Conservation (phyloP, 2,888 invertebrate species). For the Meganola albula region DNA sequence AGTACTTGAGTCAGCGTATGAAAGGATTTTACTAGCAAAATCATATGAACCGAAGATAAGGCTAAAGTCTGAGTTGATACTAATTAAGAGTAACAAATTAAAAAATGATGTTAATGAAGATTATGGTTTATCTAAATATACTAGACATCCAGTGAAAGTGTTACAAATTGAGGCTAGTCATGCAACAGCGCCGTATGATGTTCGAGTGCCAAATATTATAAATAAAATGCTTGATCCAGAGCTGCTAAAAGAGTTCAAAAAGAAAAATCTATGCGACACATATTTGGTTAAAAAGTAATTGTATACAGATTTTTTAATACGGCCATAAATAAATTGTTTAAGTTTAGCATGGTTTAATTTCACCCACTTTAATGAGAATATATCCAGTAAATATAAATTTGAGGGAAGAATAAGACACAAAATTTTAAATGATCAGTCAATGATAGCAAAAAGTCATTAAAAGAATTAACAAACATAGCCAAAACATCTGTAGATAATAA, state of each 20-base stretch:
- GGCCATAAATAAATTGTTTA: slow-evolving; percentile 16
- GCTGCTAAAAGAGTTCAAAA: slow-evolving; percentile 33
- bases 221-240: slow-evolving; percentile 33
- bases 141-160: slow-evolving; percentile 34
- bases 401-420: too few relatives aligned
- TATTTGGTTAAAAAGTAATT: slow-evolving; percentile 20
- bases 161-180: slow-evolving; percentile 35
- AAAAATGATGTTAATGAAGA: slow-evolving; percentile 29
- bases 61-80: slow-evolving; percentile 40
- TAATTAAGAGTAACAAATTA: slow-evolving; percentile 37
- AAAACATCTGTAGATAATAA: too few relatives aligned
- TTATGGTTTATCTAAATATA: slow-evolving; percentile 42
- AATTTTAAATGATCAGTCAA: too few relatives aligned
- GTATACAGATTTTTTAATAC: slow-evolving; percentile 13
- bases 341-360: too few relatives aligned
- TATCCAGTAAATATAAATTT: too few relatives aligned
- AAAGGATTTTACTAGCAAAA: slow-evolving; percentile 32
- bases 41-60: slow-evolving; percentile 36
- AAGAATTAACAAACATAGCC: too few relatives aligned
- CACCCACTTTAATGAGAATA: too few relatives aligned
- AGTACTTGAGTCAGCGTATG: slow-evolving; percentile 33
- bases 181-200: slow-evolving; percentile 32
- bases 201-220: slow-evolving; percentile 40
- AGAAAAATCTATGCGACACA: slow-evolving; percentile 33
- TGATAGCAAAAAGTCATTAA: too few relatives aligned